Evolutionary conservation across 2,113 vertebrate species (phyloP).

Genomic region (Astatoreochromis straeleni): DNA sequence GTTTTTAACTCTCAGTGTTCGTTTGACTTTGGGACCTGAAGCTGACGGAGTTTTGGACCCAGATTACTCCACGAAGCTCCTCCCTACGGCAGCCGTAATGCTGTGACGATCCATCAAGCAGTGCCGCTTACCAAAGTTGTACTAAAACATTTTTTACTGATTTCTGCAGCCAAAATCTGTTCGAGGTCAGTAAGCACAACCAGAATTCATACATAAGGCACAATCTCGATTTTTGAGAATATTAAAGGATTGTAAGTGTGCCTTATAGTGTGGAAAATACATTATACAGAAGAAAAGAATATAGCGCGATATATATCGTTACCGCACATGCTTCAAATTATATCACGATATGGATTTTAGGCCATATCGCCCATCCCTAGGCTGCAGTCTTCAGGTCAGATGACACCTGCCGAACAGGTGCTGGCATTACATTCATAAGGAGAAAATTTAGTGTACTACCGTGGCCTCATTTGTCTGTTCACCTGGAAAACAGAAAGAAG

Average conservation of each 20-base stretch:
- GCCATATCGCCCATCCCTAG: neutral
- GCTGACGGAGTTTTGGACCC: too few relatives aligned
- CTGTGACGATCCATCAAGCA: neutral
- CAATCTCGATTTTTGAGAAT: rapidly evolving
- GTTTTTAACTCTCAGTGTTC: too few relatives aligned
- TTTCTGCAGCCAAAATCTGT: neutral
- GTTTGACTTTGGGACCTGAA: too few relatives aligned
- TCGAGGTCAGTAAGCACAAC: rapidly evolving
- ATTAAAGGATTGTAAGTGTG: rapidly evolving
- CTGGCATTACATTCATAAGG: neutral
- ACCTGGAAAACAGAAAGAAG: neutral
- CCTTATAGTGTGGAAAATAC: neutral
- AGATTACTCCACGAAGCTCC: too few relatives aligned
- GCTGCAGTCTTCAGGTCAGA: neutral
- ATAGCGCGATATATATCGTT: rapidly evolving
- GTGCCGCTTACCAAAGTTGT: rapidly evolving
- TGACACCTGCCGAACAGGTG: neutral
- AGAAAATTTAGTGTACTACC: neutral
- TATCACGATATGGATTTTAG: rapidly evolving
- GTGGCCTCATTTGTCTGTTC: neutral
- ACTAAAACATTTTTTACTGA: neutral
- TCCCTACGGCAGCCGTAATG: rapidly evolving
- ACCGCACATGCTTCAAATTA: neutral
- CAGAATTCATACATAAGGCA: neutral
- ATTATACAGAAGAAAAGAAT: rapidly evolving